Percentiles rank a stretch among this genome's conserved stretches.
Conservation (phyloP, 2,113 vertebrate genomes). For the Sialia sialis region DNA sequence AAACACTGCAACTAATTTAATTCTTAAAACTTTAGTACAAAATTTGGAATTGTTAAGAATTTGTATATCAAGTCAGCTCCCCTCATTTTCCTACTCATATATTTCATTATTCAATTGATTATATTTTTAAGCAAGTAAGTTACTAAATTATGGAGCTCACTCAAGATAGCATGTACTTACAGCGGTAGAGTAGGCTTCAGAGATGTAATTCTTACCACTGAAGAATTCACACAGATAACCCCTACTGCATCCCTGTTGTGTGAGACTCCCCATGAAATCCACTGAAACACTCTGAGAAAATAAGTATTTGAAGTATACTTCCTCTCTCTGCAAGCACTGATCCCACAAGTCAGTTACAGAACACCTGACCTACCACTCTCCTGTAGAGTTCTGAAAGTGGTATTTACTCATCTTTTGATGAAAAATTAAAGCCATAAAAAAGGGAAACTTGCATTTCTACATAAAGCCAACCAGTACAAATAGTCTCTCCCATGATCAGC, state of each 20-base stretch:
- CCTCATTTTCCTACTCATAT: not conserved
- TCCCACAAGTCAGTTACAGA: not conserved
- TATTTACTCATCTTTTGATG: not conserved
- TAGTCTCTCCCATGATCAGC: not conserved
- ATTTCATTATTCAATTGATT: not conserved
- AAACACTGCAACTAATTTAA: not conserved
- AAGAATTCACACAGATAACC: not conserved
- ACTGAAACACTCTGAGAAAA: not conserved
- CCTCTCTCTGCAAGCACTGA: not conserved
- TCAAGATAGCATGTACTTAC: not conserved
- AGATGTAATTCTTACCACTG: not conserved
- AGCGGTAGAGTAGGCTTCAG: conserved; percentile 26
- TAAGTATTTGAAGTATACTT: not conserved
- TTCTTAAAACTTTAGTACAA: not conserved
- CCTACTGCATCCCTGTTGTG: not conserved
- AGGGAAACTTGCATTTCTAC: not conserved
- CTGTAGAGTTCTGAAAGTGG: not conserved
- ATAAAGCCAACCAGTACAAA: not conserved
- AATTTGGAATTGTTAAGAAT: not conserved
- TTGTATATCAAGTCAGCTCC: not conserved
- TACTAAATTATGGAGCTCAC: not conserved
- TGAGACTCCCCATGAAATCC: not conserved
- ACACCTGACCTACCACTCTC: not conserved
- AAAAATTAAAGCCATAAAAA: not conserved
- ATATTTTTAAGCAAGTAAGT: not conserved